These are phyloP conservation scores for Pterophyllum scalare DNA, from an alignment of 2,113 vertebrate genomes.

Conservation along the genomic window DNA sequence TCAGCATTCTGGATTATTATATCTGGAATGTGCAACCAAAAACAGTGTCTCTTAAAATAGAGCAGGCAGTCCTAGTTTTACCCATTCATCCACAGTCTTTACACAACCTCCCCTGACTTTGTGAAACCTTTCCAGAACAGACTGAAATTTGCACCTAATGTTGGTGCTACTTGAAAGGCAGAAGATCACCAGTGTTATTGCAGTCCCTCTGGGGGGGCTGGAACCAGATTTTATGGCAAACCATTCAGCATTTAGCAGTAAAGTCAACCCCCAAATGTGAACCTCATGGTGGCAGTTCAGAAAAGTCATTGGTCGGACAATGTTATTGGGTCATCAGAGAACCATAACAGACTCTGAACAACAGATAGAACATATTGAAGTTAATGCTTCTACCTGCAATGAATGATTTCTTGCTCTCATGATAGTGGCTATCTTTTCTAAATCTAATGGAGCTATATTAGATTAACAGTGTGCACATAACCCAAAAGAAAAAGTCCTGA, in stretches of 20 bases:
- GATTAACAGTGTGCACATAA: neutral
- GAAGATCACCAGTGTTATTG: neutral
- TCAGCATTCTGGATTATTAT: too few species aligned
- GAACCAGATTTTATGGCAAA: neutral
- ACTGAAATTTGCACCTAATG: neutral
- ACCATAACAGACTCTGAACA: neutral
- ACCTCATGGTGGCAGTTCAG: neutral
- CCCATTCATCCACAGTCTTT: neutral
- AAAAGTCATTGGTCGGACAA: neutral
- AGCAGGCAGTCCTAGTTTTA: neutral
- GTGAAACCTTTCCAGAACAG: neutral
- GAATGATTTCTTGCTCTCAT: too few species aligned
- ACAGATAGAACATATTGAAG: neutral
- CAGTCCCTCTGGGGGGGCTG: neutral
- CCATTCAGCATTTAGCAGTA: constrained; percentile 5
- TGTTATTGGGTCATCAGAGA: neutral
- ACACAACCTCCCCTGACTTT: neutral
- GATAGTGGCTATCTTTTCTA: neutral
- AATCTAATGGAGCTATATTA: neutral
- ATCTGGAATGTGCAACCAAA: too few species aligned
- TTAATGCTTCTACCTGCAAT: neutral
- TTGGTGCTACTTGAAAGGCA: neutral
- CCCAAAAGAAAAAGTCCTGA: neutral
- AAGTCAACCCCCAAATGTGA: neutral
- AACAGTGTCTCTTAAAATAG: too few species aligned